phyloP scores from a whole-genome alignment of 2,113 vertebrate genomes.

The Scopus umbretta region DNA sequence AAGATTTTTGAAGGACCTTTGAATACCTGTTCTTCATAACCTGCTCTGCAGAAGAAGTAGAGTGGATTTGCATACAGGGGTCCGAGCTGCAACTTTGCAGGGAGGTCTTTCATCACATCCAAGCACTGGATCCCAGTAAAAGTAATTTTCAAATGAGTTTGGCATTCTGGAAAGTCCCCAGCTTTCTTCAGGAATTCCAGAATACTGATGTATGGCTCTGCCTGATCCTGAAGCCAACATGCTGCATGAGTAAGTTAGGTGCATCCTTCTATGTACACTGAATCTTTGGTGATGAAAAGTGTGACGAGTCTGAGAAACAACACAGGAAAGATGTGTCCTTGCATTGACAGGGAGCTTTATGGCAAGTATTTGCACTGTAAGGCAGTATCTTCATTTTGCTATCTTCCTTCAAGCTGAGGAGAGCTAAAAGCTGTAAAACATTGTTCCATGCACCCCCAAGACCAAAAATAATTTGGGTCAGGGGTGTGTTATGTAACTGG shows the following conservation, averaged over 20 bases:
- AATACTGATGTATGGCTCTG: background rate
- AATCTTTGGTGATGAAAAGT: background rate
- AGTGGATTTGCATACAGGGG: background rate
- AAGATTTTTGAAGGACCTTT: background rate
- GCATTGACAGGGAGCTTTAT: background rate
- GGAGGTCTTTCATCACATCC: background rate
- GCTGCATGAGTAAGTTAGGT: background rate
- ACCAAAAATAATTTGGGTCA: background rate
- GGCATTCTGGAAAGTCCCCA: background rate
- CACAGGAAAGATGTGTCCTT: background rate
- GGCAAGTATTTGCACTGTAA: background rate
- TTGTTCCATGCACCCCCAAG: background rate
- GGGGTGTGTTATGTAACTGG: background rate
- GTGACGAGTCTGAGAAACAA: background rate
- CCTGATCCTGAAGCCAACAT: background rate
- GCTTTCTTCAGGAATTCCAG: background rate
- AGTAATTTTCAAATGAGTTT: background rate
- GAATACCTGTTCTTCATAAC: background rate
- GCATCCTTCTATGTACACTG: background rate
- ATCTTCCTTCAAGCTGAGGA: background rate
- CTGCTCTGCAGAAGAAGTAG: background rate
- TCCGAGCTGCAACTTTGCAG: background rate
- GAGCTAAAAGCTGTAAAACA: background rate
- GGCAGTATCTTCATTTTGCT: background rate
- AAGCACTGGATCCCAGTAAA: background rate